Evolutionary conservation across 2,888 invertebrate species (phyloP).

Genomic region (Junonia oenone): DNA sequence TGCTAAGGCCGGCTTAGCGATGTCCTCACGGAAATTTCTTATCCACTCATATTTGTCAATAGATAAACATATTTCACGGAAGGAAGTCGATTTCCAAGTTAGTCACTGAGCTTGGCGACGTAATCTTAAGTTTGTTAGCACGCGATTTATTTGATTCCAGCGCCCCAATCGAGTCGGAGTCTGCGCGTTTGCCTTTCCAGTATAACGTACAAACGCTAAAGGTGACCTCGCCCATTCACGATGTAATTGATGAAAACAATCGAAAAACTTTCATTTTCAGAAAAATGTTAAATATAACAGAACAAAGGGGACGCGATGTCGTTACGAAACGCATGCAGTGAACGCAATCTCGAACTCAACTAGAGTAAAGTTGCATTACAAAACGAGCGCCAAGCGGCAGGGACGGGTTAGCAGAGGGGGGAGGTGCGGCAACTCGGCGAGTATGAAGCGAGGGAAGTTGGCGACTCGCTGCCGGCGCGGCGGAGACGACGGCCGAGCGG

Average conservation of each 20-base stretch:
- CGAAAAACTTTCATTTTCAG: slow-evolving; percentile 37
- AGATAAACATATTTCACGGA: slow-evolving; percentile 31
- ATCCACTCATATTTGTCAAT: slow-evolving; percentile 31
- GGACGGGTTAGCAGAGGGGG: slow-evolving; percentile 39
- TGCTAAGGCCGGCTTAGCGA: slow-evolving; percentile 32
- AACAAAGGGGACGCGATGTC: slow-evolving; percentile 50
- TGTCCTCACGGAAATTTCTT: slow-evolving; percentile 35
- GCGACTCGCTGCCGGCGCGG: slow-evolving; percentile 28
- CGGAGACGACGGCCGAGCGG: slow-evolving; percentile 22
- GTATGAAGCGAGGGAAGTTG: slow-evolving; percentile 41
- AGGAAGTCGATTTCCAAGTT: slow-evolving; percentile 34
- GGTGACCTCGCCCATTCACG: slow-evolving; percentile 61
- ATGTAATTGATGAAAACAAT: slow-evolving; percentile 27
- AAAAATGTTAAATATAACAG: slow-evolving; percentile 42
- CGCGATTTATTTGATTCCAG: slow-evolving; percentile 32
- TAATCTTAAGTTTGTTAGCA: slow-evolving; percentile 45
- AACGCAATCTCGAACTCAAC: slow-evolving; percentile 56
- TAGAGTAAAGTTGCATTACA: slow-evolving; percentile 43
- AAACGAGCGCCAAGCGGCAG: slow-evolving; percentile 38
- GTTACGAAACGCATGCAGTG: slow-evolving; percentile 42
- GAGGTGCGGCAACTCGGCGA: slow-evolving; percentile 38
- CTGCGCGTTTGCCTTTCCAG: slow-evolving; percentile 33
- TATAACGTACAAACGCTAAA: slow-evolving; percentile 29
- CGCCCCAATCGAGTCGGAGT: slow-evolving; percentile 41
- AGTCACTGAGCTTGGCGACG: slow-evolving; percentile 28